A percentile compares a stretch with the other conserved stretches of the same genome.
Conservation (phyloP, 37 sponge, comb jelly and placozoan genomes). For the Aplysina aerophoba region DNA sequence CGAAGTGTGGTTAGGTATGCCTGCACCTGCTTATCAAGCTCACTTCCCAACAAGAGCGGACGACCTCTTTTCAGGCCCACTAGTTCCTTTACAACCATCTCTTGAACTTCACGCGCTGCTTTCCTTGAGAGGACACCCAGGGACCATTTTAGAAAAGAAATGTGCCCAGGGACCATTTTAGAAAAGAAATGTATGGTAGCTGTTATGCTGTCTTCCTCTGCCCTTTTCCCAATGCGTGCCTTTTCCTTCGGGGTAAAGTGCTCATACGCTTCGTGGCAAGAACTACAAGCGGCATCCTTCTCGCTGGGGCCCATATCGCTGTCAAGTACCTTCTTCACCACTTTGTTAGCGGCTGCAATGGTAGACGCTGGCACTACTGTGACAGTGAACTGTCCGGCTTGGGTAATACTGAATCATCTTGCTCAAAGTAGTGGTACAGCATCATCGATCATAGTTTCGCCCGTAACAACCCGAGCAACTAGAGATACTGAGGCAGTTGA, state of each 20-base stretch:
- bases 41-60: constrained; percentile 27
- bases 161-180: not conserved
- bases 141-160: not conserved
- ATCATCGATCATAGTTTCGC: not conserved
- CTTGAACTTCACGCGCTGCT: constrained; percentile 24
- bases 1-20: constrained; percentile 2
- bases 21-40: constrained; percentile 30
- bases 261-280: not conserved
- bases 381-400: constrained; percentile 20
- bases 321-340: constrained; percentile 23
- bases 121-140: not conserved
- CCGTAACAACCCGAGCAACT: not conserved
- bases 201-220: constrained; percentile 21
- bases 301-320: not conserved
- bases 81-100: constrained; percentile 9
- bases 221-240: constrained; percentile 13
- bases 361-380: not conserved
- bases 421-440: not conserved
- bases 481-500: too few relatives aligned
- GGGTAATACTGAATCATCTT: not conserved
- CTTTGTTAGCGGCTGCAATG: constrained; percentile 33
- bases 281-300: not conserved
- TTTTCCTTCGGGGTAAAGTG: constrained; percentile 14
- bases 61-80: constrained; percentile 19
- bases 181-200: constrained; percentile 11